phyloP scores from a whole-genome alignment of 35 echinoderm and acorn worm genomes.

The Ophioderma brevispina region DNA sequence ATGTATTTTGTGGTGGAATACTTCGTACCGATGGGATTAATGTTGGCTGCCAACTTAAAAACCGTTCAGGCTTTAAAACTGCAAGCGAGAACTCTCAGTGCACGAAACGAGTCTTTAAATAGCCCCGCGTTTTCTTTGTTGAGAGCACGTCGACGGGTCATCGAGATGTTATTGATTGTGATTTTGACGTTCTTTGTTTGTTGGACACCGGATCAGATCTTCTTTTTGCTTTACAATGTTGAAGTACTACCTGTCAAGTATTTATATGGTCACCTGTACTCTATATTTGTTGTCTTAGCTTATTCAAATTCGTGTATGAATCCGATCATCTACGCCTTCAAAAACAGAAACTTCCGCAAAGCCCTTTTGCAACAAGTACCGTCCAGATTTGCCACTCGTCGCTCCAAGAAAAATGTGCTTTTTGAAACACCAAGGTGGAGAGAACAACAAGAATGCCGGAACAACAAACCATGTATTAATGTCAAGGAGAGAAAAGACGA shows the following conservation, averaged over 20 bases:
- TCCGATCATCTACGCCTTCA: conserved; percentile 70
- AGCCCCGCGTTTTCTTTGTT: conserved; percentile 59
- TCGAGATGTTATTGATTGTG: conserved; percentile 70
- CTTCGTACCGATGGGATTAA: conserved; percentile 61
- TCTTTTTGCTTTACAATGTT: conserved; percentile 47
- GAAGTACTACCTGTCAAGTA: conserved; percentile 15
- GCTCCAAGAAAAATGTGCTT: background rate
- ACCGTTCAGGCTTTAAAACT: conserved; percentile 34
- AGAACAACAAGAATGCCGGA: background rate
- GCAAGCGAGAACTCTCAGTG: conserved; percentile 22
- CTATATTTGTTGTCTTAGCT: conserved; percentile 52
- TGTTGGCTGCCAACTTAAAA: conserved; percentile 51
- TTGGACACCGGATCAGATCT: conserved; percentile 72
- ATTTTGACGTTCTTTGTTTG: conserved; percentile 75
- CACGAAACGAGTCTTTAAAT: conserved; percentile 20
- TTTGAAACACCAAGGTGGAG: background rate
- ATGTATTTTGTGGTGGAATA: conserved; percentile 57
- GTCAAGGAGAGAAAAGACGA: background rate
- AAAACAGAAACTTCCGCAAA: conserved; percentile 51
- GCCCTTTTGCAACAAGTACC: background rate
- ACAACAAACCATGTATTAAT: background rate
- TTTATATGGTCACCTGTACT: conserved; percentile 23
- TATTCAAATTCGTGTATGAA: conserved; percentile 74
- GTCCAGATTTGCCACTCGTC: background rate
- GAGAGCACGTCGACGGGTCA: conserved; percentile 36